Evolutionary conservation across 2,797 vertebrate genomes (phyloP), one percentile per base, ranked within the genome.

Genomic region (Sebastes oblongus): DNA sequence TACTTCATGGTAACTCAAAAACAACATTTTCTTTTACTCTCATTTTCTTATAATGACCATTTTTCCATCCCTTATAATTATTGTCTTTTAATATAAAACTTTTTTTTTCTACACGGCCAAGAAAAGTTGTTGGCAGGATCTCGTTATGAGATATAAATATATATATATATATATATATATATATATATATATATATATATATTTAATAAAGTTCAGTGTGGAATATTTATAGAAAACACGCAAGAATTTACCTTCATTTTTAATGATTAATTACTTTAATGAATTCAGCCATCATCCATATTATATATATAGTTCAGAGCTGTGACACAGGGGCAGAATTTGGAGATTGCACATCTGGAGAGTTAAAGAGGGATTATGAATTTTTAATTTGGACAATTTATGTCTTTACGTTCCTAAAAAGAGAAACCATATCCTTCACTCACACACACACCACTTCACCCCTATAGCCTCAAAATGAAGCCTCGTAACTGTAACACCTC

Each of bases 1-100:
- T 14, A 0, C 62, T 76, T 79, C 68, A 65, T 27, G 18, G 13
- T 58, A 64, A 78, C 61, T 66, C 25, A 61, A 72, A 86, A 54
- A 78, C 29, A 86, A 75, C 76, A 83, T 86, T 82, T 82, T 8
- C 50, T 52, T 80, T 80, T 72, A 60, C 52, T 69, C 36, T 72
- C 61, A 52, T 84, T 80, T 64, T 25, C 61, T 75, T 60, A 52
- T 46, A 75, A 75, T 72, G 68, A 56, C 34, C 20, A 1, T 76
- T 68, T 88, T 76, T 83, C 70, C 69, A 34, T 42, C 4, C 1
- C 5, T 61, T 72, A 7, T 75, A 72, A 84, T 84, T 68, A 82
- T 55, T 87, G 64, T 73, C 61, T 72, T 72, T 67, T 64, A 18
- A 61, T 56, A 55, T 36, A 20, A 58, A 27, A 42, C 39, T 42